These are phyloP conservation scores for Pentamera pediparva DNA, from an alignment of 53 echinoderm and acorn worm species.

Conservation along the genomic window DNA sequence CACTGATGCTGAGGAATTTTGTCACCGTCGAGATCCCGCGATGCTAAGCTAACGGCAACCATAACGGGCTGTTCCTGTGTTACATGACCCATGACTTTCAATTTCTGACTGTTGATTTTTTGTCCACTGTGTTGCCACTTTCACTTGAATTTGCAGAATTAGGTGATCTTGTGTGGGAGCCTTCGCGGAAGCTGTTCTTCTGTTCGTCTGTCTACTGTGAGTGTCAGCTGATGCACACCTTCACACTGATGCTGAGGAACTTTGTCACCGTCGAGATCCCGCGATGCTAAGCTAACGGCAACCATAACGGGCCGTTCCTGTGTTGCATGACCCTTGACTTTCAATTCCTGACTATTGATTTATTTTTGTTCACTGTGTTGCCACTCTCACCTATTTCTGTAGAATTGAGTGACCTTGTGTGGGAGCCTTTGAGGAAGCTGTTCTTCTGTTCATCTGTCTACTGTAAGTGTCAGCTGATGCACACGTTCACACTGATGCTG, in stretches of 20 bases:
- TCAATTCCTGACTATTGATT: too few species aligned
- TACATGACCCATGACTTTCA: too few species aligned
- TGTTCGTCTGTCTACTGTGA: too few species aligned
- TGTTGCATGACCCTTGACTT: too few species aligned
- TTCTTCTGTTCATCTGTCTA: constrained; percentile 93
- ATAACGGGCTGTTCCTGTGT: too few species aligned
- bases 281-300: constrained; percentile 27
- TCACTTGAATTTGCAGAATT: too few species aligned
- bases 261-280: constrained; percentile 69
- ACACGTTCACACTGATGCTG: constrained; percentile 71
- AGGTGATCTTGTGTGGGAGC: constrained; percentile 81
- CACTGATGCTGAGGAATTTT: constrained; percentile 78
- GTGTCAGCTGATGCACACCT: constrained; percentile 68
- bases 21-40: constrained; percentile 65
- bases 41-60: constrained; percentile 20
- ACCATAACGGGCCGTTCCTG: too few species aligned
- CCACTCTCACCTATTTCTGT: too few species aligned
- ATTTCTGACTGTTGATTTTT: too few species aligned
- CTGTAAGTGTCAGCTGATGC: constrained; percentile 92
- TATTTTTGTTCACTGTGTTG: too few species aligned
- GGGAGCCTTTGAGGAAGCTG: constrained; percentile 73
- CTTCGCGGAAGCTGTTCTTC: constrained; percentile 74
- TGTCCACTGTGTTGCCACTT: too few species aligned
- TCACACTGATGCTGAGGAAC: constrained; percentile 74
- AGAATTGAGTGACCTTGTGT: constrained; percentile 85